Evolutionary conservation across 35 echinoderm and acorn worm genomes (phyloP).

Genomic region (Apostichopus japonicus): DNA sequence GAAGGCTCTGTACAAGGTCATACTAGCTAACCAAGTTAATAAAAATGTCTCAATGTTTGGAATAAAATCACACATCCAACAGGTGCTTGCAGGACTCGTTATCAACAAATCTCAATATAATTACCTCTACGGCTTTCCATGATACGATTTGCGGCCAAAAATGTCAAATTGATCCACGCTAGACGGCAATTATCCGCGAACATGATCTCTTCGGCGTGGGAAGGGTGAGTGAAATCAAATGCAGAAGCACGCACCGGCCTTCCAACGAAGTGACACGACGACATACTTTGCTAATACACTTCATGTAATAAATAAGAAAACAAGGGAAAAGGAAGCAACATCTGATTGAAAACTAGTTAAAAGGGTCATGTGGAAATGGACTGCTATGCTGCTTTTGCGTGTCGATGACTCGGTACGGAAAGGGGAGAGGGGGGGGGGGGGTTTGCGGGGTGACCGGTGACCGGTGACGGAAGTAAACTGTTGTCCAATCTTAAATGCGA

Average conservation of each 20-base stretch:
- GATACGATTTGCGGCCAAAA: neutral
- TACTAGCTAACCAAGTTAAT: too few species aligned
- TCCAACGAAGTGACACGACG: neutral
- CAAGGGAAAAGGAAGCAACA: too few species aligned
- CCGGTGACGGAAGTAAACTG: too few species aligned
- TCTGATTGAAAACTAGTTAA: too few species aligned
- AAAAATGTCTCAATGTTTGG: neutral
- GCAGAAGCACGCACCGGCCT: neutral
- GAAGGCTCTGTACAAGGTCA: too few species aligned
- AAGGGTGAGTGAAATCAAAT: neutral
- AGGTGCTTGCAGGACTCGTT: neutral
- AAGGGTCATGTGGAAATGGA: neutral
- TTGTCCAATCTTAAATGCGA: too few species aligned
- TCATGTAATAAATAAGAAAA: too few species aligned
- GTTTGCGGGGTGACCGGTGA: too few species aligned
- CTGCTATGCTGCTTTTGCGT: neutral
- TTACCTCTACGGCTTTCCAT: neutral
- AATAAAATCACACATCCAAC: neutral
- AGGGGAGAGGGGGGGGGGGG: too few species aligned
- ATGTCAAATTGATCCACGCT: neutral
- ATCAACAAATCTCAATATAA: neutral
- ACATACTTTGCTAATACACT: neutral
- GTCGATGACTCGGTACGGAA: neutral
- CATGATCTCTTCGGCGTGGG: neutral
- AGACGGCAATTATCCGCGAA: neutral